Conservation (phyloP, 2,113 vertebrate genomes). For the Stegostoma tigrinum region DNA sequence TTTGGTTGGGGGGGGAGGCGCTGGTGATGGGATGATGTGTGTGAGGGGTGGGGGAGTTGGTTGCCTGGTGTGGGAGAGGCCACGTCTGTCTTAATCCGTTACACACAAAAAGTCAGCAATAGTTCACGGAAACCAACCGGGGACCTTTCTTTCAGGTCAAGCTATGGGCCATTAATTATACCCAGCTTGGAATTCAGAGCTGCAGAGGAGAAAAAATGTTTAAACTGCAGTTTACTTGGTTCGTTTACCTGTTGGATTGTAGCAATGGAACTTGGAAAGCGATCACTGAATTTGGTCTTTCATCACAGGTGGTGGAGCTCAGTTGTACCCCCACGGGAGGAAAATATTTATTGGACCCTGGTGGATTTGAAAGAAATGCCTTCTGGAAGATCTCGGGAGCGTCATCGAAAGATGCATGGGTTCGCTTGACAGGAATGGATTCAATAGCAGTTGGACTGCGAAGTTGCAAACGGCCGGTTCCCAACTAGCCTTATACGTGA, state of each 20-base stretch:
- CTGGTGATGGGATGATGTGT: no score
- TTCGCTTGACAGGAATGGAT: neutral
- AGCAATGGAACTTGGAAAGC: slow-evolving; percentile 40
- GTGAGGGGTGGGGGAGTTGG: neutral
- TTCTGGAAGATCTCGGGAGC: neutral
- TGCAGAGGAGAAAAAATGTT: neutral
- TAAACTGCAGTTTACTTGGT: neutral
- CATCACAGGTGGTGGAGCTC: neutral
- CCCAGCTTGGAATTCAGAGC: slow-evolving; percentile 46
- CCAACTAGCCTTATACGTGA: neutral
- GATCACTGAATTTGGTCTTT: neutral
- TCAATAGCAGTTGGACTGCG: neutral
- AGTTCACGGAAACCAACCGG: slow-evolving; percentile 47
- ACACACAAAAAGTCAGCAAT: slow-evolving; percentile 45
- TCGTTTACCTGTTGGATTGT: slow-evolving; percentile 60
- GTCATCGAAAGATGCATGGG: neutral
- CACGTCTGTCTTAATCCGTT: slow-evolving; percentile 48
- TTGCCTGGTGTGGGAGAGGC: neutral
- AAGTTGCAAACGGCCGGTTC: neutral
- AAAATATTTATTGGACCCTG: slow-evolving; percentile 39
- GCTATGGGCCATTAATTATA: slow-evolving; percentile 65
- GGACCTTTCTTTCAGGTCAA: slow-evolving; percentile 52
- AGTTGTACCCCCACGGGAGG: neutral
- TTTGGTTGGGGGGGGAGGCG: neutral
- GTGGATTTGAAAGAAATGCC: slow-evolving; percentile 43